Conservation (phyloP, 2,888 invertebrate genomes). For the Dicycla oo region DNA sequence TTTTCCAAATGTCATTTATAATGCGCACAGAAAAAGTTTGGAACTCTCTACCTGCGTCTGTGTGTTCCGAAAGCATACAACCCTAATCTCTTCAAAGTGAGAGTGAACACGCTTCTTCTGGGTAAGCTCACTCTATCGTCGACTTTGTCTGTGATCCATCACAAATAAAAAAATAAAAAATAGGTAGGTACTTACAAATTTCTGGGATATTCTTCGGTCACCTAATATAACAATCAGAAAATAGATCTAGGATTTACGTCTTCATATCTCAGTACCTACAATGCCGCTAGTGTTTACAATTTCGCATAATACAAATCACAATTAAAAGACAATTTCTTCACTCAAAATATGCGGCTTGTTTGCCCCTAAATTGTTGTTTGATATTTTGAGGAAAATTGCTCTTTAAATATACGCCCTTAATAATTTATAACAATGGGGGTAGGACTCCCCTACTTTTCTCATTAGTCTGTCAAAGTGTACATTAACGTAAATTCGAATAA, state of each 20-base stretch:
- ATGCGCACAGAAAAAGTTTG: too few relatives aligned
- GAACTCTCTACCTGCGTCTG: too few relatives aligned
- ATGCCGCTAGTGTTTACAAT: background rate
- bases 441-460: conserved; percentile 17
- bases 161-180: too few relatives aligned
- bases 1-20: too few relatives aligned
- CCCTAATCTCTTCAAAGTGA: too few relatives aligned
- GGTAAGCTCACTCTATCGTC: too few relatives aligned
- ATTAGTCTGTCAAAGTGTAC: conserved; percentile 22
- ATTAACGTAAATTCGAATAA: conserved; percentile 51
- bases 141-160: too few relatives aligned
- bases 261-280: background rate
- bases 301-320: conserved; percentile 48
- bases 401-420: conserved; percentile 56
- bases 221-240: background rate
- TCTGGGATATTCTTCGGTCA: background rate
- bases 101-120: too few relatives aligned
- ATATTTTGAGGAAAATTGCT: conserved; percentile 60
- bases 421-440: conserved; percentile 59
- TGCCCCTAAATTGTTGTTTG: conserved; percentile 55
- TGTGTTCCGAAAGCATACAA: too few relatives aligned
- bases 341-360: conserved; percentile 52
- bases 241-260: background rate
- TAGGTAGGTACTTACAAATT: background rate
- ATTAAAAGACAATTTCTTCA: conserved; percentile 56